Percentiles rank a stretch among this genome's conserved stretches.
These are phyloP conservation scores for Acrossocheilus fasciatus DNA, from an alignment of 2,797 vertebrate species.

Conservation along the genomic window DNA sequence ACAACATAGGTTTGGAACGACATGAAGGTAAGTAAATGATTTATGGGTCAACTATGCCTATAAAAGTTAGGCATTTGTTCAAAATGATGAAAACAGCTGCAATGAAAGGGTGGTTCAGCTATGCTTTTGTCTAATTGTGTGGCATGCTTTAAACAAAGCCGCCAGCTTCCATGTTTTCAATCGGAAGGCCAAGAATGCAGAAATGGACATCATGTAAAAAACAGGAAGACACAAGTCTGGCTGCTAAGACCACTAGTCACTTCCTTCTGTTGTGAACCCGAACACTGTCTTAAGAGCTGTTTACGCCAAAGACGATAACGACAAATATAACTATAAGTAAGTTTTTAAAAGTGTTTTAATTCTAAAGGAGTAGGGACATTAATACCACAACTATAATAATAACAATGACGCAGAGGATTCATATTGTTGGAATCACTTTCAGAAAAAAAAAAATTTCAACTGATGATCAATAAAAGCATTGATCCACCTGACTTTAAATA, in stretches of 20 bases:
- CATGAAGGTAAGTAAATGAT: background rate
- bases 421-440: background rate
- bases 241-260: slow-evolving; percentile 67
- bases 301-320: background rate
- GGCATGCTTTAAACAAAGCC: slow-evolving; percentile 23
- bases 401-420: background rate
- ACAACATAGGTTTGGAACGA: background rate
- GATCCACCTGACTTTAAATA: background rate
- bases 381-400: background rate
- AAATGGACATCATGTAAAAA: slow-evolving; percentile 61
- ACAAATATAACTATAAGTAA: background rate
- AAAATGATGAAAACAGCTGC: slow-evolving; percentile 18
- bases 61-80: background rate
- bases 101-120: background rate
- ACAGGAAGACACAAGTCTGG: slow-evolving; percentile 74
- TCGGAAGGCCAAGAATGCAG: slow-evolving; percentile 45
- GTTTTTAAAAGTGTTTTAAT: background rate
- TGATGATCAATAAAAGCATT: background rate
- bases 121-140: slow-evolving; percentile 44
- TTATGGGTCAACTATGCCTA: background rate
- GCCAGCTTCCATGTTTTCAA: slow-evolving; percentile 43
- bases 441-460: too few species aligned
- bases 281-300: background rate
- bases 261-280: slow-evolving; percentile 66
- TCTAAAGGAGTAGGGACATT: background rate